Conservation (phyloP, 1,140 invertebrate genomes). For the Trichonephila clavata region DNA sequence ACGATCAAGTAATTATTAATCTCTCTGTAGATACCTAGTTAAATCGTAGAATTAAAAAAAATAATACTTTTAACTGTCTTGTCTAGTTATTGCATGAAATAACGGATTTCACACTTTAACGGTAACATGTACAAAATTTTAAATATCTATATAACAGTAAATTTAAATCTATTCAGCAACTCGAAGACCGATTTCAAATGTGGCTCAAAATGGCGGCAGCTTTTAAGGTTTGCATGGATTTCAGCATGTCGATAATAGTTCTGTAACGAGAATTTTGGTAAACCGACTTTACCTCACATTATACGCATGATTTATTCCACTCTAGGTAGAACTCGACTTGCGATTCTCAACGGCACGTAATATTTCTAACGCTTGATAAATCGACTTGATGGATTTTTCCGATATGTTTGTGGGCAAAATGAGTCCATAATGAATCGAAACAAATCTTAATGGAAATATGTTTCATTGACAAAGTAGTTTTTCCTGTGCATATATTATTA, state of each 20-base stretch:
- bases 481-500: background rate
- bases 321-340: background rate
- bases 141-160: no score
- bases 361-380: conserved; percentile 35
- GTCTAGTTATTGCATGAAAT: no score
- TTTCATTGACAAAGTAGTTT: background rate
- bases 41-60: no score
- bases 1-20: no score
- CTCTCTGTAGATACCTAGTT: no score
- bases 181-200: background rate
- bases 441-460: background rate
- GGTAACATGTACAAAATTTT: no score
- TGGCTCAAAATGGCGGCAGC: background rate
- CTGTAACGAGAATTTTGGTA: background rate
- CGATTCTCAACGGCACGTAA: background rate
- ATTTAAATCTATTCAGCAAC: no score
- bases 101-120: no score
- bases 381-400: conserved; percentile 36
- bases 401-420: background rate
- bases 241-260: background rate
- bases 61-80: no score
- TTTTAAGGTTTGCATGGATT: background rate
- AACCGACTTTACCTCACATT: background rate
- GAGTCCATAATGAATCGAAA: background rate
- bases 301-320: background rate